A percentile compares a stretch with the other conserved stretches of the same genome.
Conservation (phyloP, 1,140 invertebrate genomes). For the Bombus impatiens region DNA sequence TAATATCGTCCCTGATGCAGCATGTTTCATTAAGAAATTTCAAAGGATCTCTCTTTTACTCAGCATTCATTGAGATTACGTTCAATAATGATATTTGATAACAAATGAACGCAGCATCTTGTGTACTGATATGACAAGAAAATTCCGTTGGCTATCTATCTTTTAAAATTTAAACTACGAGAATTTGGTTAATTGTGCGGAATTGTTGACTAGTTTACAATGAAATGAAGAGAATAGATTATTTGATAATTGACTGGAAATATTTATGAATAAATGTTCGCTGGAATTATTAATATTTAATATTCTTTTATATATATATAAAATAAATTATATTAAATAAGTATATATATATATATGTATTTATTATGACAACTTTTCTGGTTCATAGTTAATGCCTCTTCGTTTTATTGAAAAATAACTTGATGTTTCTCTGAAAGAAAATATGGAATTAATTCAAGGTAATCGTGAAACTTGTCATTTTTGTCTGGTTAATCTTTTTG, state of each 20-base stretch:
- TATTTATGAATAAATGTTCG: too few relatives aligned
- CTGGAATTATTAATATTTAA: too few relatives aligned
- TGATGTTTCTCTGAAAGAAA: not conserved
- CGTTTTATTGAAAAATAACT: not conserved
- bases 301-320: too few relatives aligned
- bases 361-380: too few relatives aligned
- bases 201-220: too few relatives aligned
- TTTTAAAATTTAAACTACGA: not conserved
- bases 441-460: not conserved
- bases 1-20: constrained; percentile 46
- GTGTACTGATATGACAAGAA: not conserved
- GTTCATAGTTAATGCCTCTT: too few relatives aligned
- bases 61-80: constrained; percentile 23
- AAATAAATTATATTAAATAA: too few relatives aligned
- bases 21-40: constrained; percentile 52
- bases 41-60: not conserved
- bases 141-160: not conserved
- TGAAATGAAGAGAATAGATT: too few relatives aligned
- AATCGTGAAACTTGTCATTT: not conserved
- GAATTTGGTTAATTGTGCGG: not conserved
- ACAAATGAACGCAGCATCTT: not conserved
- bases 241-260: not conserved
- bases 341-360: too few relatives aligned
- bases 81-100: not conserved
- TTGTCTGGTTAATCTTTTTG: not conserved